Evolutionary conservation across 2,888 invertebrate species (phyloP).

Genomic region (Gryllus longicercus): DNA sequence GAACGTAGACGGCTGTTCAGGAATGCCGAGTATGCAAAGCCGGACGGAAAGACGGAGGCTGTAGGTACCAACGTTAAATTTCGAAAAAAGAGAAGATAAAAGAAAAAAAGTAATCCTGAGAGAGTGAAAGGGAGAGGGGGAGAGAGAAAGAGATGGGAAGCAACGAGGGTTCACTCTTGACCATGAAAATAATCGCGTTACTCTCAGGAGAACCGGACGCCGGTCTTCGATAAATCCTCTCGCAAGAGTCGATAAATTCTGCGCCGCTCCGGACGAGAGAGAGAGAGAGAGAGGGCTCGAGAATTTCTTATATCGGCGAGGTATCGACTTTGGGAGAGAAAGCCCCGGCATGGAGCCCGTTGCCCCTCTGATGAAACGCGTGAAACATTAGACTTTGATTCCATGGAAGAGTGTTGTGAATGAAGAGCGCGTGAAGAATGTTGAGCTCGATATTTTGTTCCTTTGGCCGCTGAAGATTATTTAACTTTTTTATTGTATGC

Average conservation of each 20-base stretch:
- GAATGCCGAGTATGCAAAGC: neutral
- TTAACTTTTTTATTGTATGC: no score
- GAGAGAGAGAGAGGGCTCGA: neutral
- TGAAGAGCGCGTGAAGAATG: no score
- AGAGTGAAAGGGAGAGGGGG: neutral
- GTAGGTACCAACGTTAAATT: neutral
- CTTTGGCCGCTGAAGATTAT: no score
- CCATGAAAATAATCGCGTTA: neutral
- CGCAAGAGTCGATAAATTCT: neutral
- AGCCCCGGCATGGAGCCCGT: neutral
- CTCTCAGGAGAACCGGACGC: neutral
- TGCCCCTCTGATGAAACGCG: neutral
- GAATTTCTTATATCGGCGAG: neutral
- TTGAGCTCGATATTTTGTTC: no score
- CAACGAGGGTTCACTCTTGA: neutral
- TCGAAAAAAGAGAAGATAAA: constrained; percentile 20
- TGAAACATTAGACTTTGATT: neutral
- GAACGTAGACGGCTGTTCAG: neutral
- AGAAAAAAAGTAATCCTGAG: neutral
- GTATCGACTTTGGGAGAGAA: neutral
- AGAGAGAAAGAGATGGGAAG: neutral
- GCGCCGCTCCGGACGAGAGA: neutral
- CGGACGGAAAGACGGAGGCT: neutral
- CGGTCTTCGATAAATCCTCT: neutral
- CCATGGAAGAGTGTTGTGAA: no score